A percentile compares a stretch with the other conserved stretches of the same genome.
Conservation (phyloP, 2,797 vertebrate species). For the Scomberomorus guttatus region DNA sequence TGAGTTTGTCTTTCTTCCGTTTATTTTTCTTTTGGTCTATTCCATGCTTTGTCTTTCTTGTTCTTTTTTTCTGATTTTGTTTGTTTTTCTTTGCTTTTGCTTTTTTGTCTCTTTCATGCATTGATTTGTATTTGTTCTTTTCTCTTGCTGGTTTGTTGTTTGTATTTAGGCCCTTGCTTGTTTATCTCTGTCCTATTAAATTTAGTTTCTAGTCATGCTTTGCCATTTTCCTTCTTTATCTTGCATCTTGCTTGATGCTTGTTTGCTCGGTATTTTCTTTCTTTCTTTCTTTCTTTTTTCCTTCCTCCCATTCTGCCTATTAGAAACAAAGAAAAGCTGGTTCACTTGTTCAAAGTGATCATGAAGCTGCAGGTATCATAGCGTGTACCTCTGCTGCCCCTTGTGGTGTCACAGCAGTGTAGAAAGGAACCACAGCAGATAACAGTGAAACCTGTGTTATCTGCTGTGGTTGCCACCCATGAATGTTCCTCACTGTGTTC, state of each 20-base stretch:
- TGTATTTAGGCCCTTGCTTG: conserved; percentile 25
- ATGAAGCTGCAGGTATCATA: conserved; percentile 28
- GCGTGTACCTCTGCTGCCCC: conserved; percentile 81
- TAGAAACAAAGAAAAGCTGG: conserved; percentile 30
- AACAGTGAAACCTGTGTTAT: background rate
- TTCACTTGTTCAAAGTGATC: conserved; percentile 33
- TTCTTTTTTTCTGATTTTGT: conserved; percentile 16
- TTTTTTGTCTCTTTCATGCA: conserved; percentile 17
- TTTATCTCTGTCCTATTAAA: conserved; percentile 29
- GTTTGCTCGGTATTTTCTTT: background rate
- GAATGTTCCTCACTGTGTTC: background rate
- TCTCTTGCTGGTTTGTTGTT: conserved; percentile 25
- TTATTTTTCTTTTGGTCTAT: background rate
- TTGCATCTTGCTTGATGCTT: conserved; percentile 19
- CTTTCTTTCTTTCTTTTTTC: background rate
- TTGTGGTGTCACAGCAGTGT: conserved; percentile 56
- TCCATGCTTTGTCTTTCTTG: conserved; percentile 16
- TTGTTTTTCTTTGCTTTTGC: conserved; percentile 25
- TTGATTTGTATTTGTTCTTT: conserved; percentile 51
- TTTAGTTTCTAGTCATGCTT: conserved; percentile 24
- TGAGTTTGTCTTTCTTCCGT: conserved; percentile 16
- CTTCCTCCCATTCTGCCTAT: background rate
- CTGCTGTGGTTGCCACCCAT: background rate
- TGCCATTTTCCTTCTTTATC: conserved; percentile 24
- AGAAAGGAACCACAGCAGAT: no score